phyloP scores from a whole-genome alignment of 2,888 invertebrate species.

The Dryadula phaetusa region DNA sequence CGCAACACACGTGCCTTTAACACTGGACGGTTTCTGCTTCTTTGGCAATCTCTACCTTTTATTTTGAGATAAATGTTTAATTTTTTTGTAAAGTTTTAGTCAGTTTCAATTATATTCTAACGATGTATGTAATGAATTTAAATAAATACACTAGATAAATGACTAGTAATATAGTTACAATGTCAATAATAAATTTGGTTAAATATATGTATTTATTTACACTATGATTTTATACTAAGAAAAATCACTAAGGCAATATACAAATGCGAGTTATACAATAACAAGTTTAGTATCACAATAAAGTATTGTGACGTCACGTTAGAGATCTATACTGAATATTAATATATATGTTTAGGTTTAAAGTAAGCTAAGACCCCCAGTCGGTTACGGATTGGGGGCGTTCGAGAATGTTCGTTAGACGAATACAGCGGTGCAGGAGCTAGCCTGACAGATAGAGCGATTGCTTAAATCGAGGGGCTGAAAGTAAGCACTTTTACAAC shows the following conservation, averaged over 20 bases:
- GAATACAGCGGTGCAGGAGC: conserved; percentile 78
- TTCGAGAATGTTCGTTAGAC: conserved; percentile 71
- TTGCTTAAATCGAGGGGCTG: conserved; percentile 66
- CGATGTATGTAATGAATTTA: conserved; percentile 50
- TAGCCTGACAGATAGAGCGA: conserved; percentile 78
- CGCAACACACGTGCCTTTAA: conserved; percentile 20
- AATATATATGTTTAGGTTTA: conserved; percentile 58
- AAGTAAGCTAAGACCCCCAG: conserved; percentile 63
- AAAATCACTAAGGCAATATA: conserved; percentile 65
- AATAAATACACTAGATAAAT: conserved; percentile 83
- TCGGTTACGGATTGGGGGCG: conserved; percentile 79
- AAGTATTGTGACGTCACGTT: conserved; percentile 80
- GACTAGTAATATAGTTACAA: conserved; percentile 79
- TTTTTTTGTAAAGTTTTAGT: conserved; percentile 38
- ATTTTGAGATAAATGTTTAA: not conserved
- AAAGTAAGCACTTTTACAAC: conserved; percentile 58
- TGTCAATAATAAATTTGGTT: conserved; percentile 65
- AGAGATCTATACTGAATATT: conserved; percentile 81
- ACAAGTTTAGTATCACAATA: conserved; percentile 74
- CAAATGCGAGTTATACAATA: conserved; percentile 69
- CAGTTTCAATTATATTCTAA: conserved; percentile 49
- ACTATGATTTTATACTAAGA: conserved; percentile 49
- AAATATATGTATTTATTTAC: conserved; percentile 55
- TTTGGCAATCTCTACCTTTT: conserved; percentile 57
- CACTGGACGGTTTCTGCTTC: conserved; percentile 53